Evolutionary conservation across 2,113 vertebrate genomes (phyloP).

Genomic region (Mesembrinibis cayennensis): DNA sequence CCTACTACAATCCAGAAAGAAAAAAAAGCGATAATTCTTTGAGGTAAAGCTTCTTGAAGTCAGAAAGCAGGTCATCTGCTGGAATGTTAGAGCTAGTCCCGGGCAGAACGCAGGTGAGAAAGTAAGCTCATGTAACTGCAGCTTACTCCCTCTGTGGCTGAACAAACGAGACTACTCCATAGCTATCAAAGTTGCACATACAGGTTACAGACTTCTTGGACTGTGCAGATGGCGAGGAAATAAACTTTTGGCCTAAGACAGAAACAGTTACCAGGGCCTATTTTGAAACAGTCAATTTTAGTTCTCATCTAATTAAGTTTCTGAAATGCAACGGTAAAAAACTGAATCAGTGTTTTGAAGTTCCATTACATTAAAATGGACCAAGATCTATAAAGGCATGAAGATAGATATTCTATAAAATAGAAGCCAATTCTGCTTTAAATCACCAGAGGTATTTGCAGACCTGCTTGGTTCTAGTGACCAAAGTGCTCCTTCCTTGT

Average conservation of each 20-base stretch:
- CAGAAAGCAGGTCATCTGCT: conserved; percentile 7
- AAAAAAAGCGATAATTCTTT: background rate
- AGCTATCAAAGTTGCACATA: background rate
- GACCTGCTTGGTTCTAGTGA: background rate
- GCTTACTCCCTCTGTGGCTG: background rate
- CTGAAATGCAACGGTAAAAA: background rate
- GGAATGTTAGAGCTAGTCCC: conserved; percentile 22
- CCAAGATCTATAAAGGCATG: background rate
- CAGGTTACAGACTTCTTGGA: background rate
- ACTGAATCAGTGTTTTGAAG: background rate
- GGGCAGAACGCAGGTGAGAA: background rate
- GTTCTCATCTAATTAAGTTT: background rate
- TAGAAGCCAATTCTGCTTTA: background rate
- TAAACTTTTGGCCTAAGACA: background rate
- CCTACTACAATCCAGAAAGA: background rate
- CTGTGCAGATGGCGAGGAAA: background rate
- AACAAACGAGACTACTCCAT: background rate
- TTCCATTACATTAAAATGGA: background rate
- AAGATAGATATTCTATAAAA: background rate
- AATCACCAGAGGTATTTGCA: background rate
- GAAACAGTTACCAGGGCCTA: background rate
- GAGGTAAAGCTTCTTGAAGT: background rate
- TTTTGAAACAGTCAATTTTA: background rate
- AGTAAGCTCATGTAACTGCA: background rate
- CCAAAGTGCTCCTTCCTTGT: background rate